Percentiles rank a stretch among this genome's conserved stretches.
Evolutionary conservation across 2,888 invertebrate species (phyloP).

Genomic region (Drosophila yooni): DNA sequence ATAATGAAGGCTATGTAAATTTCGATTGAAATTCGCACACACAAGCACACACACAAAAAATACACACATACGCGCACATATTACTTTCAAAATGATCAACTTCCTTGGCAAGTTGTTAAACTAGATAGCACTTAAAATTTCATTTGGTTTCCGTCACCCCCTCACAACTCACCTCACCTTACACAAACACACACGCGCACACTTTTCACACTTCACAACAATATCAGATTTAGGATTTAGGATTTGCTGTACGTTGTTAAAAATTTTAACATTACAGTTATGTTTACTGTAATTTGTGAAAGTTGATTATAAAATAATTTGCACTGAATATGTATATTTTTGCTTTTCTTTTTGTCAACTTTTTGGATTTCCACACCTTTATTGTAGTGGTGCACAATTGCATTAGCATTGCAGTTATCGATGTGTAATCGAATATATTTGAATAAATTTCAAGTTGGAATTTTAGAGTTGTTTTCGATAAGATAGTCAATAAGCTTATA

Average conservation of each 20-base stretch:
- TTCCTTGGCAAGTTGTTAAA: conserved; percentile 55
- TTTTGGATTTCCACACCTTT: conserved; percentile 75
- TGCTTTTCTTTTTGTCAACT: conserved; percentile 59
- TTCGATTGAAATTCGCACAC: conserved; percentile 31
- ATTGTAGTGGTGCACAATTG: conserved; percentile 63
- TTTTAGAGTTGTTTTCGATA: conserved; percentile 40
- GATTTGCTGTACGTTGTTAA: conserved; percentile 2
- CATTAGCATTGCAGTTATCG: conserved; percentile 46
- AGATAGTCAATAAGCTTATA: not conserved
- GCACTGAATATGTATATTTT: conserved; percentile 36
- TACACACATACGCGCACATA: conserved; percentile 7
- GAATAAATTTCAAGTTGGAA: conserved; percentile 45
- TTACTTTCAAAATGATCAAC: conserved; percentile 57
- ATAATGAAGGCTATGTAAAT: conserved; percentile 23
- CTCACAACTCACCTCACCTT: conserved; percentile 45
- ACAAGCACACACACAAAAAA: not conserved
- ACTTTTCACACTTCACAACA: conserved; percentile 46
- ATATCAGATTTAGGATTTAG: conserved; percentile 17
- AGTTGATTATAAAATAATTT: conserved; percentile 26
- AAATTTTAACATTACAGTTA: conserved; percentile 28
- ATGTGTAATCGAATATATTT: conserved; percentile 27
- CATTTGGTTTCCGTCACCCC: conserved; percentile 49
- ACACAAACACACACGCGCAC: conserved; percentile 22
- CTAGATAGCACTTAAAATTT: conserved; percentile 56
- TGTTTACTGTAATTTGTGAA: conserved; percentile 15